A percentile compares a stretch with the other conserved stretches of the same genome.
These are phyloP conservation scores for Drosophila takahashii DNA, from an alignment of 1,140 invertebrate species.

Conservation along the genomic window DNA sequence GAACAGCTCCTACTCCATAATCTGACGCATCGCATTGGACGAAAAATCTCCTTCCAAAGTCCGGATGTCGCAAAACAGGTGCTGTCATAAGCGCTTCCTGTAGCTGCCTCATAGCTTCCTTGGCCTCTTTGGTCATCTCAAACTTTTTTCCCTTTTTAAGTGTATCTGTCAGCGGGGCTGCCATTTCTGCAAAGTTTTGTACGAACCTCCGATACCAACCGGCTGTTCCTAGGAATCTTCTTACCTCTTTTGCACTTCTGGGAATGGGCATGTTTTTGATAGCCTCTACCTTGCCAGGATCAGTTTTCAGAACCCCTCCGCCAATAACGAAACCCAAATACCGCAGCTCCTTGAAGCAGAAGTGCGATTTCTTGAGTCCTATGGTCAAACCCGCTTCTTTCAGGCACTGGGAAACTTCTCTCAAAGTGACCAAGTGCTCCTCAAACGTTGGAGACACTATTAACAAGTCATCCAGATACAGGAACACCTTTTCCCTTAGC, in stretches of 20 bases:
- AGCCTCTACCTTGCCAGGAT: conserved; percentile 41
- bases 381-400: conserved; percentile 82
- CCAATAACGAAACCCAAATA: conserved; percentile 32
- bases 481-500: background rate
- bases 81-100: conserved; percentile 1
- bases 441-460: background rate
- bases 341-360: conserved; percentile 73
- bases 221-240: conserved; percentile 17
- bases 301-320: conserved; percentile 20
- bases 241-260: conserved; percentile 8
- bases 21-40: conserved; percentile 8
- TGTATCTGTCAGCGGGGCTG: conserved; percentile 7
- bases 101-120: background rate
- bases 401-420: background rate
- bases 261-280: conserved; percentile 22
- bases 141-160: conserved; percentile 8
- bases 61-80: background rate
- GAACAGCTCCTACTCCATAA: background rate
- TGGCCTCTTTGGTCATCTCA: background rate
- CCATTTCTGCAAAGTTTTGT: conserved; percentile 4
- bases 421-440: background rate
- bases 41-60: conserved; percentile 4
- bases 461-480: conserved; percentile 4
- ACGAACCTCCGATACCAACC: conserved; percentile 20
- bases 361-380: conserved; percentile 84